Base-by-base conservation (phyloP, 2,888 invertebrate genomes). In the Heteromyza rotundicornis region DNA sequence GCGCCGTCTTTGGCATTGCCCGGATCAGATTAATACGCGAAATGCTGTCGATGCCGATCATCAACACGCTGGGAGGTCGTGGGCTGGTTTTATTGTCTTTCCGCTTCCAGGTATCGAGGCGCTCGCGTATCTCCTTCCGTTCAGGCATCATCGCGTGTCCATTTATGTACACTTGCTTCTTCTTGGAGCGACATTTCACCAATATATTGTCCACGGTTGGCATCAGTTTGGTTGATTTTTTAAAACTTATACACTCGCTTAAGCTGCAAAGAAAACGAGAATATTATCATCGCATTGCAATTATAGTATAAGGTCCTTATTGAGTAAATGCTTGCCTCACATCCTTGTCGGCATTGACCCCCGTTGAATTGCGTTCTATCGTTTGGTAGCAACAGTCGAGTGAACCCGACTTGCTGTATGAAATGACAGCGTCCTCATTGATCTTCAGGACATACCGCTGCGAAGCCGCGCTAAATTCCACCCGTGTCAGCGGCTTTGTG, bases 31-130 rank as follows among this genome's bases (percentile, higher is more conserved):
- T 92, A 47, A 92, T 84, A 60, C 94, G 83, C 0, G 95, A 95
- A 71, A 95, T 89, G 50, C 93, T 92, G 77, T 95, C 95, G 71
- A 96, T 89, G 40, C 95, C 95, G 17, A 96, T 79, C 77, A 95
- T 84, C 27, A 95, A 81, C 0, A 96, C 88, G 76, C 89, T 91
- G 17, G 89, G 81, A 0, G 74, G 67, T 8, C 65, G 68, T 20
- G 52, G 10, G 12, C 54, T 56, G 47, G 77, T 72, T n/a, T 65
- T 84, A 1, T 61, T 50, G 22, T 69, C 68, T 2, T 63, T 62
- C 1, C 63, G 47, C 2, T 70, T 65, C 79, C 78, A 79, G 1
- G 76, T 65, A 67, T 75, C 57, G 36, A 83, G 68, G 72, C 86
- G 78, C 67, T 86, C 81, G 67, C 86, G 80, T 59, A 89, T 79